A percentile compares a stretch with the other conserved stretches of the same genome.
These are phyloP conservation scores for Zophobas morio DNA, from an alignment of 1,140 invertebrate species.

Conservation along the genomic window DNA sequence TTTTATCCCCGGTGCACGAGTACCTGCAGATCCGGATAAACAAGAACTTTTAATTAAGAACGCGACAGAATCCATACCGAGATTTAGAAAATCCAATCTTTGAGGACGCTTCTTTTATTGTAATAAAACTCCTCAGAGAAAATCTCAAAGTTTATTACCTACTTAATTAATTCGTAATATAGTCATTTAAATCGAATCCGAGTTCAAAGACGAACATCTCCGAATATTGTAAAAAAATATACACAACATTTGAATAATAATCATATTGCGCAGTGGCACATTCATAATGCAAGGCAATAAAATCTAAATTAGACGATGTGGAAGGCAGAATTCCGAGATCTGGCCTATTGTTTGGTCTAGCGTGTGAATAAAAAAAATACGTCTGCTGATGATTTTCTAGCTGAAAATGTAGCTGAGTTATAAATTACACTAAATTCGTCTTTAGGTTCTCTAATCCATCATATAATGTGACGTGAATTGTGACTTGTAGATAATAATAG, in stretches of 20 bases:
- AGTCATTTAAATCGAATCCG: conserved; percentile 2
- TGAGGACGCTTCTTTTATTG: conserved; percentile 15
- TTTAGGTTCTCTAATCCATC: conserved; percentile 37
- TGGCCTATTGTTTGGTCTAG: not conserved
- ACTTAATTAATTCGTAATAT: conserved; percentile 28
- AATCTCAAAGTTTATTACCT: conserved; percentile 8
- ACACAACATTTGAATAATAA: conserved; percentile 5
- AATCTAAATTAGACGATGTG: not conserved
- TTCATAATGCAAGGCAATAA: conserved; percentile 5
- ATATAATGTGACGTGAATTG: conserved; percentile 28
- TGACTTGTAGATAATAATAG: conserved; percentile 40
- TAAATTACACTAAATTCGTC: conserved; percentile 34
- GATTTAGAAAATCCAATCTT: conserved; percentile 23
- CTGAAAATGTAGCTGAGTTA: conserved; percentile 18
- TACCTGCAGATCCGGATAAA: not conserved
- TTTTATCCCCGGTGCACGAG: not conserved
- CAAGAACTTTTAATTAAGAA: conserved; percentile 52
- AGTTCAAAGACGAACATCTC: not conserved
- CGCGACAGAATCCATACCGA: conserved; percentile 13
- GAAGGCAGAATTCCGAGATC: not conserved
- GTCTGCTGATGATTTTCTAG: not conserved
- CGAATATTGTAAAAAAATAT: too few species aligned
- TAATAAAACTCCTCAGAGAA: conserved; percentile 12
- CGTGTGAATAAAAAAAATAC: conserved; percentile 10
- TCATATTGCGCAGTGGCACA: conserved; percentile 5